Conservation (phyloP, 1,140 invertebrate species). For the Pectinophora gossypiella region DNA sequence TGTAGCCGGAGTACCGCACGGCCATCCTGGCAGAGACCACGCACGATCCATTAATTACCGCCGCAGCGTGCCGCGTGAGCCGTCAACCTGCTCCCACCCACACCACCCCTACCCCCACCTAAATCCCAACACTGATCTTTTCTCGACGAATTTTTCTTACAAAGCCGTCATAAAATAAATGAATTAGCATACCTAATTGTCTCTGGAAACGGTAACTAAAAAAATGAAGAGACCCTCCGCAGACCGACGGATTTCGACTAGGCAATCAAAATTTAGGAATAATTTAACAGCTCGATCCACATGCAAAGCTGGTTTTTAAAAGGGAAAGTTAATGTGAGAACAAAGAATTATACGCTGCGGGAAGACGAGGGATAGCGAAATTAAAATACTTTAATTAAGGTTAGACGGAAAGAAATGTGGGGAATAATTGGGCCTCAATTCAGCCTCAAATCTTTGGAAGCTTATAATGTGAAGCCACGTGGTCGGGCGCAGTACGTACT, state of each 20-base stretch:
- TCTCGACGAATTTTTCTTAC: constrained; percentile 39
- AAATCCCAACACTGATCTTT: constrained; percentile 47
- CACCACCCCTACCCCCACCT: constrained; percentile 19
- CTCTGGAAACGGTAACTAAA: constrained; percentile 51
- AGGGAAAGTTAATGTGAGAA: constrained; percentile 42
- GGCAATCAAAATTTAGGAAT: constrained; percentile 65
- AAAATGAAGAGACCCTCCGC: constrained; percentile 44
- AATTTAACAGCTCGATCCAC: constrained; percentile 57
- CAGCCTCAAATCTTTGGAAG: constrained; percentile 31
- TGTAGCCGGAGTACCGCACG: constrained; percentile 6
- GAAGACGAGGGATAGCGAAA: constrained; percentile 22
- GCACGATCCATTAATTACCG: constrained; percentile 50
- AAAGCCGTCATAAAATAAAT: constrained; percentile 55
- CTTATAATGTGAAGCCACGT: constrained; percentile 20
- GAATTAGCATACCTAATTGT: constrained; percentile 70
- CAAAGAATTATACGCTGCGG: constrained; percentile 32
- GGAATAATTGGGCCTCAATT: constrained; percentile 42
- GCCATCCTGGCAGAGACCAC: constrained; percentile 35
- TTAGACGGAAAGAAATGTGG: constrained; percentile 29
- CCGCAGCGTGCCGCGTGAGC: constrained; percentile 21
- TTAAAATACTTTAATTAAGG: constrained; percentile 54
- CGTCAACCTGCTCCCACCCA: constrained; percentile 19
- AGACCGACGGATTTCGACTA: constrained; percentile 45
- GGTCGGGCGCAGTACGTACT: constrained; percentile 25
- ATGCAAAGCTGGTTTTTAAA: constrained; percentile 50